Conservation (phyloP, 1,140 invertebrate species). For the Phymorhynchus buccinoides region DNA sequence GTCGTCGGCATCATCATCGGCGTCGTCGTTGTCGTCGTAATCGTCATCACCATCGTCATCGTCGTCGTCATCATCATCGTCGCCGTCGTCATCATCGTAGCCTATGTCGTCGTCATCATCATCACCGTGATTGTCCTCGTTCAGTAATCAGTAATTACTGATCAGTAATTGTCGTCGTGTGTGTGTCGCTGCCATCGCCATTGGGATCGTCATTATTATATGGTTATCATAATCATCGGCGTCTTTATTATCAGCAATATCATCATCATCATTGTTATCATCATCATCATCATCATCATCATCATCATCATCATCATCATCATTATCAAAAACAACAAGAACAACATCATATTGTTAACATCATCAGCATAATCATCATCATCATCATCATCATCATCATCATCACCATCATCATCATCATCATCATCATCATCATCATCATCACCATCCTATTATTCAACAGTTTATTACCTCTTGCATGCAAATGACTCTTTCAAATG, state of each 20-base stretch:
- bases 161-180: no score
- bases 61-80: conserved; percentile 21
- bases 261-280: conserved; percentile 37
- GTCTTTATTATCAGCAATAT: conserved; percentile 25
- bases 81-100: background rate
- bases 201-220: no score
- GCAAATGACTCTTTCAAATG: no score
- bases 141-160: no score
- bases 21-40: background rate
- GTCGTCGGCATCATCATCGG: background rate
- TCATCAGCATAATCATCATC: conserved; percentile 25
- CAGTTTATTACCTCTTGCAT: no score
- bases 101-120: background rate
- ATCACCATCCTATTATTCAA: background rate
- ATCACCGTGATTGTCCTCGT: background rate
- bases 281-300: conserved; percentile 42
- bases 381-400: conserved; percentile 25
- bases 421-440: background rate
- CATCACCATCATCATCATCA: conserved; percentile 15
- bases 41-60: conserved; percentile 13
- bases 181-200: no score
- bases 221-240: no score
- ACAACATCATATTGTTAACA: conserved; percentile 10
- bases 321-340: conserved; percentile 14
- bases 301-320: conserved; percentile 39